Base-by-base conservation (phyloP, 2,113 vertebrate genomes). In the Carassius gibelio region DNA sequence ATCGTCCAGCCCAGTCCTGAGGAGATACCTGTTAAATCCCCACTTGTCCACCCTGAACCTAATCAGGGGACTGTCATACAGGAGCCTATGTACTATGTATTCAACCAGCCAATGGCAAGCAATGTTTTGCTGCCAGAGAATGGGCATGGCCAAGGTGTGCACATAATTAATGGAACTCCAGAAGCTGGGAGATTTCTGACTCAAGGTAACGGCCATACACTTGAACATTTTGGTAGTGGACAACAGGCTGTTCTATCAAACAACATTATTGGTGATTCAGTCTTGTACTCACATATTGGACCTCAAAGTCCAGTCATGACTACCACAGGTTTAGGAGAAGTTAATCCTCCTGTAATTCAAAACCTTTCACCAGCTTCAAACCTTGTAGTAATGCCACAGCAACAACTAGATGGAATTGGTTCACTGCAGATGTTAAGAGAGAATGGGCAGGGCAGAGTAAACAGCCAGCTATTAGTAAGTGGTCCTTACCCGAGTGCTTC, bases 61-160 rank as follows among this genome's bases (percentile, higher is more conserved):
- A 74, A 64, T 21, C 34, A 81, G 17, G 45, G 14, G 14, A 45
- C 50, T 5, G 21, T 93, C 38, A 77, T 93, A 83, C 91, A 92
- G 81, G 45, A 90, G 36, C 83, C 91, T 75, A 84, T 91, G 71
- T 92, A 92, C 85, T 89, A 75, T 38, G 64, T 50, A 10, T 59
- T 88, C 9, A 62, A 86, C 30, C 77, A 83, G 11, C 79, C 86
- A 78, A 61, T 88, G 15, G 82, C 77, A 19, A 84, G 45, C 57
- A 75, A 89, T 13, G 17, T 92, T 83, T 59, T 94, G 8, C 62
- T 92, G 19, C 50, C 93, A 21, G 86, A 90, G 21, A 84, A 89
- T 48, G 72, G 84, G 71, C 90, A 88, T 79, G 36, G 92, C 38
- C 91, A 93, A 82, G 69, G 83, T 52, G 74, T 94, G 89, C 81